phyloP scores from a whole-genome alignment of 2,888 invertebrate genomes.

The Pollenia angustigena region DNA sequence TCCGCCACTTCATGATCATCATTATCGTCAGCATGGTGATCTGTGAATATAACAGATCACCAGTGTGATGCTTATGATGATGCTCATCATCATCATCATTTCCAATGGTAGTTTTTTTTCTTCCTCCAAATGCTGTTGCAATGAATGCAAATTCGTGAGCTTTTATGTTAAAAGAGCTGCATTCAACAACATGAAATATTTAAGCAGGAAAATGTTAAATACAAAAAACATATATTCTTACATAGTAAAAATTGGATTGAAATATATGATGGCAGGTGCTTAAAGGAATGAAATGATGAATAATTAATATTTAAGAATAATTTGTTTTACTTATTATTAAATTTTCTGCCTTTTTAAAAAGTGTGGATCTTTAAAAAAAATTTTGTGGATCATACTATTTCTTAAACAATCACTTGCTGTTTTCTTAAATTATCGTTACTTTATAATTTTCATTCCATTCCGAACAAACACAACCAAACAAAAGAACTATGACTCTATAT shows the following conservation, averaged over 20 bases:
- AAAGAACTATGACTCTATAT: no score
- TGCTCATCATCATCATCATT: slow-evolving; percentile 22
- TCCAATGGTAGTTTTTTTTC: neutral
- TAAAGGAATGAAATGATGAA: slow-evolving; percentile 21
- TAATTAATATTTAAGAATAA: no score
- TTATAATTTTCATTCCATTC: no score
- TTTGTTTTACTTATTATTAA: no score
- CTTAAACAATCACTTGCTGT: no score
- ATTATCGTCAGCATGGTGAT: slow-evolving; percentile 40
- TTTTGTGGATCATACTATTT: no score
- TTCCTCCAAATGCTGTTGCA: slow-evolving; percentile 47
- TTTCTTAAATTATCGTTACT: no score
- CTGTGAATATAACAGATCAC: slow-evolving; percentile 55
- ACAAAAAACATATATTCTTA: neutral
- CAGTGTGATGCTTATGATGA: slow-evolving; percentile 31
- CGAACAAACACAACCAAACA: no score
- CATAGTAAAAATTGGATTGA: neutral
- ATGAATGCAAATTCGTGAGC: slow-evolving; percentile 72
- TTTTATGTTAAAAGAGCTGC: slow-evolving; percentile 57
- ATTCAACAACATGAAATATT: slow-evolving; percentile 57
- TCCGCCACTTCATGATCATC: slow-evolving; percentile 48
- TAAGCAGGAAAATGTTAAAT: slow-evolving; percentile 64
- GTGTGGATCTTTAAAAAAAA: no score
- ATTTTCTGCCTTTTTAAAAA: no score
- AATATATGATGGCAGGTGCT: neutral